Conservation (phyloP, 2,797 vertebrate genomes). For the Rhinella marina region DNA sequence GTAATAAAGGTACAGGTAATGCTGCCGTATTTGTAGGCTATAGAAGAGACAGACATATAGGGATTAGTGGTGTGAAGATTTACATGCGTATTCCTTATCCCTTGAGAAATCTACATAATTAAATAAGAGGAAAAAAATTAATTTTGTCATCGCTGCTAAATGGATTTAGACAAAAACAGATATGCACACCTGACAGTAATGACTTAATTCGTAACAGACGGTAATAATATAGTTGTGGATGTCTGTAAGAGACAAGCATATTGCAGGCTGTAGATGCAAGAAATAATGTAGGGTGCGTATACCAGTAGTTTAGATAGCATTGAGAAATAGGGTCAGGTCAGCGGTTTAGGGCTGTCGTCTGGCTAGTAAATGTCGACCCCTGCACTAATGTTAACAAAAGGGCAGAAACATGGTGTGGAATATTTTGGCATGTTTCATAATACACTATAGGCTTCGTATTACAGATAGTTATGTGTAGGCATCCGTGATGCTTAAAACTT, state of each 20-base stretch:
- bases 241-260: not conserved
- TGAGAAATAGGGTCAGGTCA: not conserved
- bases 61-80: conserved; percentile 43
- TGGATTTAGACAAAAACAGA: conserved; percentile 49
- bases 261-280: not conserved
- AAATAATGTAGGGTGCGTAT: not conserved
- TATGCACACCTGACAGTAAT: conserved; percentile 40
- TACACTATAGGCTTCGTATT: not conserved
- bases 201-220: conserved; percentile 23
- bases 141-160: conserved; percentile 45
- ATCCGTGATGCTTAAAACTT: not conserved
- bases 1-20: conserved; percentile 41
- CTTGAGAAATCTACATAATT: conserved; percentile 52
- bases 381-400: not conserved
- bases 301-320: not conserved
- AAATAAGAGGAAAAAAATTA: conserved; percentile 46
- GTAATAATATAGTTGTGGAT: conserved; percentile 17
- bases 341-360: not conserved
- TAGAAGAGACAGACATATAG: conserved; percentile 12
- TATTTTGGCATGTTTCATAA: not conserved
- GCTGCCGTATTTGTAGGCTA: conserved; percentile 8
- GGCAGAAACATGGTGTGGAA: not conserved
- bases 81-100: conserved; percentile 50
- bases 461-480: not conserved
- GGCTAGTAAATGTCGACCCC: not conserved